These are phyloP conservation scores for Busseola fusca DNA, from an alignment of 2,888 invertebrate species.

Conservation along the genomic window DNA sequence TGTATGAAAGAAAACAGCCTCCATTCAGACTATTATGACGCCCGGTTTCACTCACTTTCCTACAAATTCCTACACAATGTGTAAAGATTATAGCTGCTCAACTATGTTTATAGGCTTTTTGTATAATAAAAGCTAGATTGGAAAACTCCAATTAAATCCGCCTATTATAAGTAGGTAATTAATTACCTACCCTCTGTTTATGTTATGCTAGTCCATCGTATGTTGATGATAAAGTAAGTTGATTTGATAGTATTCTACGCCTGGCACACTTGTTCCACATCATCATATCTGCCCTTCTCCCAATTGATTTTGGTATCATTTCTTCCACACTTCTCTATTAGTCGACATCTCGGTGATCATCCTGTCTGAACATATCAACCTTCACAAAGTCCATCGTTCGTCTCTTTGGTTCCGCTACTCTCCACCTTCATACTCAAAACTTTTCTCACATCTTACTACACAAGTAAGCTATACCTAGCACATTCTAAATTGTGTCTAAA, in stretches of 20 bases:
- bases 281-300: no score
- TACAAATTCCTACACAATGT: conserved; percentile 33
- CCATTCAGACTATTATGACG: conserved; percentile 24
- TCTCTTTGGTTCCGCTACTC: no score
- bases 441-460: no score
- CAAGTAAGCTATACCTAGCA: neutral
- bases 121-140: neutral
- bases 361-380: no score
- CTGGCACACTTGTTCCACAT: neutral
- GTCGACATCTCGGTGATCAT: no score
- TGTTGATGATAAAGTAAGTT: neutral
- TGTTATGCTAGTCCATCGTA: neutral
- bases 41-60: conserved; percentile 47
- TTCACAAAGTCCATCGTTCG: no score
- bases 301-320: no score
- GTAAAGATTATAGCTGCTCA: conserved; percentile 7
- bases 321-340: no score
- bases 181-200: neutral
- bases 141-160: conserved; percentile 17
- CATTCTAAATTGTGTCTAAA: neutral
- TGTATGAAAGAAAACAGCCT: conserved; percentile 25
- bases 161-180: neutral
- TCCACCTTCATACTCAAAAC: no score
- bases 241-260: neutral
- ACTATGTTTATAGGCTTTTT: conserved; percentile 13